These are phyloP conservation scores for Drosophila ochracea DNA, from an alignment of 2,888 invertebrate genomes.

Conservation along the genomic window DNA sequence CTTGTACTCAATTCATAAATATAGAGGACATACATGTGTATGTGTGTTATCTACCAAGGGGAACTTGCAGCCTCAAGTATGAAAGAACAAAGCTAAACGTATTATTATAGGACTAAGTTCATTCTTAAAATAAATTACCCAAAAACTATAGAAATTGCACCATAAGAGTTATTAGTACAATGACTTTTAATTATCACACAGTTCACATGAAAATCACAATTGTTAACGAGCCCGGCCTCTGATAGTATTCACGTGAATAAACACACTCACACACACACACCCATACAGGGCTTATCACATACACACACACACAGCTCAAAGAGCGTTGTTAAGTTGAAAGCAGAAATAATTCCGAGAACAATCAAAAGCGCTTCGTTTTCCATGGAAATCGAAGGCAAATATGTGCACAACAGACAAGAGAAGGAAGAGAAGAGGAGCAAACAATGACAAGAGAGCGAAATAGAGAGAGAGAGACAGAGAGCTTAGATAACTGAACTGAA, in stretches of 20 bases:
- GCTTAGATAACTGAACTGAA: slow-evolving; percentile 33
- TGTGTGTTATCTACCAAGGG: slow-evolving; percentile 5
- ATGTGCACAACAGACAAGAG: slow-evolving; percentile 47
- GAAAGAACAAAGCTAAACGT: too few relatives aligned
- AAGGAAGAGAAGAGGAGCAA: not conserved
- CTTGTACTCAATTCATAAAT: not conserved
- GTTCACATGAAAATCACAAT: slow-evolving; percentile 28
- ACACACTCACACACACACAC: slow-evolving; percentile 2
- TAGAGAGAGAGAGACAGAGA: not conserved
- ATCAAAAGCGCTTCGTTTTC: slow-evolving; percentile 75
- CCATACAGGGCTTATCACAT: slow-evolving; percentile 42
- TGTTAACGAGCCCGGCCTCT: slow-evolving; percentile 27
- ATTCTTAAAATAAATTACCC: not conserved
- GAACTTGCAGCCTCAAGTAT: not conserved
- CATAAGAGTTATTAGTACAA: not conserved
- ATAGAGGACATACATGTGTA: not conserved
- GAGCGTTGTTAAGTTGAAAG: slow-evolving; percentile 66
- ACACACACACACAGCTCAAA: slow-evolving; percentile 6
- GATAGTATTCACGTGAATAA: slow-evolving; percentile 36
- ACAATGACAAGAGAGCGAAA: not conserved
- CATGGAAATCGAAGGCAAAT: slow-evolving; percentile 71
- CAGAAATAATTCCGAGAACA: slow-evolving; percentile 72
- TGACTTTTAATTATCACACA: slow-evolving; percentile 28
- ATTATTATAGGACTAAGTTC: not conserved
- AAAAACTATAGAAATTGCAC: not conserved